These are phyloP conservation scores for Drosophila ercepeae DNA, from an alignment of 1,140 invertebrate genomes.

Conservation along the genomic window DNA sequence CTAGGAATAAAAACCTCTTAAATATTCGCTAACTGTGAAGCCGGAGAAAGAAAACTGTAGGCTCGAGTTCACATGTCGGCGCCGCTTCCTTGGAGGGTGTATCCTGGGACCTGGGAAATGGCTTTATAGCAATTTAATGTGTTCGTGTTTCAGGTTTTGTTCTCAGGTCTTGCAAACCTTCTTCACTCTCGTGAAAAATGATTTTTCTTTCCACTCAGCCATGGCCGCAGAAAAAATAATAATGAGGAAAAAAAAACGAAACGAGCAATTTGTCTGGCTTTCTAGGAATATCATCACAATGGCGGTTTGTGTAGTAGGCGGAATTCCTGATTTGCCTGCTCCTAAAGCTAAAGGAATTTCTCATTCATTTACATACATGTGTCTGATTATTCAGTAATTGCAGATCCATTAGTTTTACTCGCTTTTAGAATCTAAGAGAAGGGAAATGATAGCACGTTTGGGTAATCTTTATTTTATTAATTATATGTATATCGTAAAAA, in stretches of 20 bases:
- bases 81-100: constrained; percentile 24
- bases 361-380: constrained; percentile 39
- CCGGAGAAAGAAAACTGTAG: not conserved
- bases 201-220: constrained; percentile 42
- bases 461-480: constrained; percentile 7
- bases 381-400: constrained; percentile 34
- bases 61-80: constrained; percentile 41
- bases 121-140: constrained; percentile 80
- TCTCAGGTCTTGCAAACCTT: constrained; percentile 26
- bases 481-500: too few species aligned
- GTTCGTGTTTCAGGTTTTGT: constrained; percentile 28
- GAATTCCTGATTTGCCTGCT: constrained; percentile 27
- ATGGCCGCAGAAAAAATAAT: constrained; percentile 3
- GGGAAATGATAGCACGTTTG: constrained; percentile 12
- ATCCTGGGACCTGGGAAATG: constrained; percentile 41
- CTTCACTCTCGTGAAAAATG: constrained; percentile 65
- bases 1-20: not conserved
- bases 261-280: constrained; percentile 60
- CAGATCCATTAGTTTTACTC: constrained; percentile 15
- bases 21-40: not conserved
- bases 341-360: constrained; percentile 1
- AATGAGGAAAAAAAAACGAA: constrained; percentile 19
- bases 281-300: constrained; percentile 47
- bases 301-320: constrained; percentile 11
- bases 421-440: constrained; percentile 1